phyloP scores from a whole-genome alignment of 2,113 vertebrate species.

The Columbina picui region DNA sequence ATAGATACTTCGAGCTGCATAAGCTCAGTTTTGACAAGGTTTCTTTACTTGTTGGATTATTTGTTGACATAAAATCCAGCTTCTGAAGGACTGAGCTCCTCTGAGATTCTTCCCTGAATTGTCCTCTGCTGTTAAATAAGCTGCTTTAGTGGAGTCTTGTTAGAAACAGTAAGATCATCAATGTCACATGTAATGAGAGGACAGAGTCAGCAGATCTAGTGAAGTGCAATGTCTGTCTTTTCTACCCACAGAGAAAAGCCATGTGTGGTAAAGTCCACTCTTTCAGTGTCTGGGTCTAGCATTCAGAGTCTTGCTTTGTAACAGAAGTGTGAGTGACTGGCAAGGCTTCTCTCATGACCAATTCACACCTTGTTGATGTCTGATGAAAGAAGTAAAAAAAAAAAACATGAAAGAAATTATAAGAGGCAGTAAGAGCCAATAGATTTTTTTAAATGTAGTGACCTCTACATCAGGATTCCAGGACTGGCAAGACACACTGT shows the following conservation, averaged over 20 bases:
- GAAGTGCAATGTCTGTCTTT: background rate
- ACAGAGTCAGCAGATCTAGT: background rate
- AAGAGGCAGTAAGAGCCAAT: background rate
- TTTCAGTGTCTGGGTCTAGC: background rate
- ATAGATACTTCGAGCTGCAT: background rate
- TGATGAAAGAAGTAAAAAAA: background rate
- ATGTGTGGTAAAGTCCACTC: background rate
- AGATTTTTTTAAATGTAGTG: fast-evolving
- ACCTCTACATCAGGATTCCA: background rate
- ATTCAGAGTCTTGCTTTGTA: background rate
- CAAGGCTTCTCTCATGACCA: background rate
- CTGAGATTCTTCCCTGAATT: background rate
- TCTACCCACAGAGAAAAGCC: background rate
- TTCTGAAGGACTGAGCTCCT: background rate
- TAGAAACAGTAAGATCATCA: background rate
- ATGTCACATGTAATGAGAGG: background rate
- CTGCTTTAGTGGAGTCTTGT: background rate
- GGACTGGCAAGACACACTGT: background rate
- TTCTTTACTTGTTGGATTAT: background rate
- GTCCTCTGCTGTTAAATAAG: background rate
- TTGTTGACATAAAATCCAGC: background rate
- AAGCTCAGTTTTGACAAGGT: background rate
- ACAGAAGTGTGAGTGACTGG: background rate
- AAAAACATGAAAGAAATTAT: background rate
- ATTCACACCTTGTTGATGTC: background rate